Percentiles rank a stretch among this genome's conserved stretches.
Evolutionary conservation across 2,113 vertebrate genomes (phyloP).

Genomic region (Turdus rufiventris): DNA sequence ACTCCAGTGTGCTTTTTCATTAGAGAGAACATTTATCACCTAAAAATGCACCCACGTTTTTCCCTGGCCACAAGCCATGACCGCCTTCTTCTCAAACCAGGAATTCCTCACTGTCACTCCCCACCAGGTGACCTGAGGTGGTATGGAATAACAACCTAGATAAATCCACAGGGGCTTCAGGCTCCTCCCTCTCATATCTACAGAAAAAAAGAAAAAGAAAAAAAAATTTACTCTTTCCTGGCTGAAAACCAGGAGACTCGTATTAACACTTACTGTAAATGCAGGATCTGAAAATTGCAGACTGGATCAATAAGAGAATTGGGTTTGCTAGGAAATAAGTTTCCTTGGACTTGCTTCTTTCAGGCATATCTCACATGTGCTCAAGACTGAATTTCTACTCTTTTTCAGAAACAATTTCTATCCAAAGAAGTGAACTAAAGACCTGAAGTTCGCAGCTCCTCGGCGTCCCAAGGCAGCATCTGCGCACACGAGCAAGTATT

Average conservation of each 20-base stretch:
- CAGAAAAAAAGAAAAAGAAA: background rate
- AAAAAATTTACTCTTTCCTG: background rate
- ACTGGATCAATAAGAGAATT: background rate
- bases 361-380: background rate
- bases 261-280: accelerated
- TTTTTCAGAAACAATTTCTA: background rate
- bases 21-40: background rate
- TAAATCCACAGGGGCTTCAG: accelerated
- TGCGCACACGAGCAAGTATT: background rate
- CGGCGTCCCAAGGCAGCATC: accelerated
- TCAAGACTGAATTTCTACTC: background rate
- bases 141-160: background rate
- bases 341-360: background rate
- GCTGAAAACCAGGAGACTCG: background rate
- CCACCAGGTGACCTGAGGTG: too few species aligned
- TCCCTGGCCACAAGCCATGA: background rate
- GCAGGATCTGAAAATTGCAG: background rate
- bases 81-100: accelerated
- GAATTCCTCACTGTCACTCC: background rate
- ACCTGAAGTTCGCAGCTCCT: background rate
- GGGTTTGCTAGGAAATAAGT: accelerated
- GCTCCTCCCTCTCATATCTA: too few species aligned
- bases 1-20: background rate
- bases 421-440: background rate
- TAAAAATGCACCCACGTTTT: background rate